Base-by-base conservation (phyloP, 1,140 invertebrate species). In the Goniozus legneri region DNA sequence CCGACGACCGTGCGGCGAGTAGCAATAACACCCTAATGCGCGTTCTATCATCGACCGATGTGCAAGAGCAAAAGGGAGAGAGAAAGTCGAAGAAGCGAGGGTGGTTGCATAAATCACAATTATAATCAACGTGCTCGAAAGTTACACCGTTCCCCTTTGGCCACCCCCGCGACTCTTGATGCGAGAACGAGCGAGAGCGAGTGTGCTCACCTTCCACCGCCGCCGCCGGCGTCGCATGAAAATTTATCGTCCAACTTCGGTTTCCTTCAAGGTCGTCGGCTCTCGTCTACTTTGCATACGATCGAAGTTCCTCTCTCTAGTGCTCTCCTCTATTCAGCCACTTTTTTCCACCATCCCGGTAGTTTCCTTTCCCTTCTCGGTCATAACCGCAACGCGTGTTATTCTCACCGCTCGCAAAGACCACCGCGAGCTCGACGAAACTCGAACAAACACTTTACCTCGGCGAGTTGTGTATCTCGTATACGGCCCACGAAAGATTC, bases 61-160 rank as follows among this genome's bases (percentile, higher is more conserved):
- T 34, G 20, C 34, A 27, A 56, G 41, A 15, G 41, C 40, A 22
- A 22, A 22, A 27, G 38, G 37, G 20, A 46, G 24, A 15, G 20
- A 44, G 35, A 3, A 20, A 15, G 30, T 31, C n/a, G 13, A 33
- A 13, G 14, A 16, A 8, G n/a, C 13, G 21, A 43, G n/a, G 35
- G 20, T 34, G 21, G 34, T 19, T 33, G 44, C 54, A 60, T 64
- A 62, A 64, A 64, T 64, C 61, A 64, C 58, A 64, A 64, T 64
- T 64, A 64, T 62, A 62, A 64, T 64, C 61, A 64, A 62, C 61
- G 60, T 57, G 52, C 60, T 53, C 50, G 55, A 58, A 60, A 64
- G 60, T 64, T 64, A 62, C 52, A 56, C 49, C 44, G 8, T 36
- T 37, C 41, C 47, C 33, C 47, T 51, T 47, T 60, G 54, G 51